Conservation (phyloP, 2,113 vertebrate species). For the Tauraco erythrolophus region DNA sequence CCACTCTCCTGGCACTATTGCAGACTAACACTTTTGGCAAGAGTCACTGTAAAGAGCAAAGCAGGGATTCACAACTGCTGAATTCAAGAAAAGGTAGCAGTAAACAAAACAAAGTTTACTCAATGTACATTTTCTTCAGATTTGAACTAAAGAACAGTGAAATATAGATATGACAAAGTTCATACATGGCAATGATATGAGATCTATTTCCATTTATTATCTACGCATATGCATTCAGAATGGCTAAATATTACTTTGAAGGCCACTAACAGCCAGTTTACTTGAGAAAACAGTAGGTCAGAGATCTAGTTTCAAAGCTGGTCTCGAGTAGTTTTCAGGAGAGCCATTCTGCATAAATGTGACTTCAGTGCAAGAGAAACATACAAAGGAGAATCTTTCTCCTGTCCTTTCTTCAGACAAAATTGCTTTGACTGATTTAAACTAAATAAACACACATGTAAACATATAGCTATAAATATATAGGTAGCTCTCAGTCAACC, state of each 20-base stretch:
- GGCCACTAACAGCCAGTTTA: not conserved
- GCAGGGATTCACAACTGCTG: not conserved
- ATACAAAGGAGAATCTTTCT: not conserved
- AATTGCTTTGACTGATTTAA: not conserved
- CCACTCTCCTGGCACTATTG: not conserved
- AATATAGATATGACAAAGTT: not conserved
- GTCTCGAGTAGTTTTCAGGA: not conserved
- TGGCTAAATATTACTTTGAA: not conserved
- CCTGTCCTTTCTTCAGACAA: not conserved
- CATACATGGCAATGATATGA: not conserved
- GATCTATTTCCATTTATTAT: not conserved
- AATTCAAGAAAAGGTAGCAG: not conserved
- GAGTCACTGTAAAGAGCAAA: not conserved
- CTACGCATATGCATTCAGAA: not conserved
- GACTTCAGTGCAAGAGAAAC: not conserved
- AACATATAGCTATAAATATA: not conserved
- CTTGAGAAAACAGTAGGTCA: not conserved
- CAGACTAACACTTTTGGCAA: slow-evolving; percentile 15
- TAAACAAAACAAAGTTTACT: not conserved
- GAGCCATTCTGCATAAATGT: not conserved
- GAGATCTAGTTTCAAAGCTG: not conserved
- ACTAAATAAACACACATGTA: not conserved
- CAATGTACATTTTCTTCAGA: not conserved
- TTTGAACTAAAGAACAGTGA: not conserved
- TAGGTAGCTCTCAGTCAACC: not conserved